A percentile compares a stretch with the other conserved stretches of the same genome.
Conservation (phyloP, 2,888 invertebrate genomes). For the Portevinia maculata region DNA sequence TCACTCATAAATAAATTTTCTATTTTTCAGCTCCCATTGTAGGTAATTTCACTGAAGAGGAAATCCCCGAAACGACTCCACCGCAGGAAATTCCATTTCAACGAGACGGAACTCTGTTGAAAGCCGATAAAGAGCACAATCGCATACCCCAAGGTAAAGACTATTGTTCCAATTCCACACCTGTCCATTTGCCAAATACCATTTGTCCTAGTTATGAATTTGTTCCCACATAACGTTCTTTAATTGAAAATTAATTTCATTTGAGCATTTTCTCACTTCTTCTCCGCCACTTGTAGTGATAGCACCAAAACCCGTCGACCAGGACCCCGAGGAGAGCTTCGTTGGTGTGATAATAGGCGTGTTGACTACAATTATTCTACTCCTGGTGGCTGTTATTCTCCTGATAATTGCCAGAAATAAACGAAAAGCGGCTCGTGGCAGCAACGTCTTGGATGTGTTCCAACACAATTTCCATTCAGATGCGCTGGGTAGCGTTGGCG, state of each 20-base stretch:
- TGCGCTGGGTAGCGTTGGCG: conserved; percentile 81
- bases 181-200: not conserved
- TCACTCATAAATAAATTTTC: not conserved
- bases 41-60: conserved; percentile 67
- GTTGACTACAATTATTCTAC: conserved; percentile 88
- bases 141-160: conserved; percentile 59
- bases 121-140: conserved; percentile 59
- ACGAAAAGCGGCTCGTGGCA: conserved; percentile 82
- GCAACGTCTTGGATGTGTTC: conserved; percentile 82
- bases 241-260: conserved; percentile 58
- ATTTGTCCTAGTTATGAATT: conserved; percentile 52
- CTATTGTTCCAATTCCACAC: conserved; percentile 18
- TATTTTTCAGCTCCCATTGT: conserved; percentile 53
- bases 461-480: conserved; percentile 83
- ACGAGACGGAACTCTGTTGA: conserved; percentile 52
- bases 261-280: not conserved
- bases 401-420: conserved; percentile 88
- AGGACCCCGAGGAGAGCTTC: conserved; percentile 85
- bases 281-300: conserved; percentile 78
- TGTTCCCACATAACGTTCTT: conserved; percentile 36
- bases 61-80: conserved; percentile 59
- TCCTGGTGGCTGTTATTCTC: conserved; percentile 87
- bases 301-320: conserved; percentile 84
- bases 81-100: conserved; percentile 57
- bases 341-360: conserved; percentile 88